phyloP scores from a whole-genome alignment of 2,113 vertebrate genomes.

The Danionella cerebrum region DNA sequence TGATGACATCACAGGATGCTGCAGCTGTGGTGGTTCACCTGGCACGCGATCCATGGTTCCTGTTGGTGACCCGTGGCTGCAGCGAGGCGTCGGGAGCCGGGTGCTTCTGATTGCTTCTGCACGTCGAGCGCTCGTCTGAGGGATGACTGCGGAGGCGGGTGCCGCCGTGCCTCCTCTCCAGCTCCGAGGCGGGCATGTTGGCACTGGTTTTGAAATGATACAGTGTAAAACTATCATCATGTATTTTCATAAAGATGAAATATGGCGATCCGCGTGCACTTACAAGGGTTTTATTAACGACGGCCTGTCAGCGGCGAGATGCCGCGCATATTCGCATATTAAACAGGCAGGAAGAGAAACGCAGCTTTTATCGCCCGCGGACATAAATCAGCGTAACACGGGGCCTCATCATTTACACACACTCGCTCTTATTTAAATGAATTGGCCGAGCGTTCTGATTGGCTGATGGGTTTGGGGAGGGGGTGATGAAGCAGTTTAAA shows the following conservation, averaged over 20 bases:
- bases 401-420: slow-evolving; percentile 89
- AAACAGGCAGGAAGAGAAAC: slow-evolving; percentile 92
- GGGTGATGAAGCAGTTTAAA: slow-evolving; percentile 44
- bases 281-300: slow-evolving; percentile 87
- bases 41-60: too few relatives aligned
- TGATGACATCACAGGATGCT: too few relatives aligned
- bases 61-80: too few relatives aligned
- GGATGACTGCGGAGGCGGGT: too few relatives aligned
- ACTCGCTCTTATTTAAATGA: slow-evolving; percentile 93
- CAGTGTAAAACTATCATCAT: slow-evolving; percentile 89
- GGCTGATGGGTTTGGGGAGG: slow-evolving; percentile 78
- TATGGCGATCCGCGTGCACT: slow-evolving; percentile 77
- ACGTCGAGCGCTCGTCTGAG: neutral
- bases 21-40: too few relatives aligned
- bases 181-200: slow-evolving; percentile 64
- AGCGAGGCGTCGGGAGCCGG: too few relatives aligned
- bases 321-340: slow-evolving; percentile 96
- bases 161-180: slow-evolving; percentile 57
- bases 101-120: neutral
- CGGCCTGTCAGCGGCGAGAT: slow-evolving; percentile 82
- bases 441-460: slow-evolving; percentile 84
- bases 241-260: slow-evolving; percentile 95
- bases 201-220: slow-evolving; percentile 76
- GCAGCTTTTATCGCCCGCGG: slow-evolving; percentile 89
- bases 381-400: slow-evolving; percentile 93